These are phyloP conservation scores for Osmerus mordax DNA, from an alignment of 2,113 vertebrate species.

Conservation along the genomic window DNA sequence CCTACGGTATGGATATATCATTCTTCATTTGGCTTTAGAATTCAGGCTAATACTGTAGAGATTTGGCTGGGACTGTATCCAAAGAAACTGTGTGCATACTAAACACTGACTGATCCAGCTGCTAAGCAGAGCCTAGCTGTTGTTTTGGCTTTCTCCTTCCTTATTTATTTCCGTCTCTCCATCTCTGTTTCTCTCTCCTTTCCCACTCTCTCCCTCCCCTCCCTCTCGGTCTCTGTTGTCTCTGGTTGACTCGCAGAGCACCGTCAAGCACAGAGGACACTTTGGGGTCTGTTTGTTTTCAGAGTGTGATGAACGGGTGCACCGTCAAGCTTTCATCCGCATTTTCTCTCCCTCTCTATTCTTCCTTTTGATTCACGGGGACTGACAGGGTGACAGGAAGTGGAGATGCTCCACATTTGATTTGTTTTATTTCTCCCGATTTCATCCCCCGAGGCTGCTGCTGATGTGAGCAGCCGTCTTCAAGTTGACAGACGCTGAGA, in stretches of 20 bases:
- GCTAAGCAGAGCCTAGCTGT: not conserved
- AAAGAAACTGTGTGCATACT: slow-evolving; percentile 31
- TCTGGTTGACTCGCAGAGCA: not conserved
- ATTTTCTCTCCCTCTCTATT: not conserved
- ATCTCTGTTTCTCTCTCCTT: slow-evolving; percentile 10
- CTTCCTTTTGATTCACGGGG: slow-evolving; percentile 28
- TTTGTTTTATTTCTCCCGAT: slow-evolving; percentile 23
- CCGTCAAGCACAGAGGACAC: not conserved
- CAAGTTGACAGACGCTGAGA: slow-evolving; percentile 67
- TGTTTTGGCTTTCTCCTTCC: not conserved
- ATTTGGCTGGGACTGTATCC: slow-evolving; percentile 29
- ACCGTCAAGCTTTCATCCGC: slow-evolving; percentile 29
- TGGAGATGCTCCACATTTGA: slow-evolving; percentile 42
- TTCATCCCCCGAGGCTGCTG: slow-evolving; percentile 56
- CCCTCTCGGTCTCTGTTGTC: not conserved
- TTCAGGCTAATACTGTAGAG: slow-evolving; percentile 29
- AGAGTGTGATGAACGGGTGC: slow-evolving; percentile 35
- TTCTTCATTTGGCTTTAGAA: slow-evolving; percentile 28
- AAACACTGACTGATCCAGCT: slow-evolving; percentile 31
- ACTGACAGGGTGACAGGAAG: slow-evolving; percentile 34
- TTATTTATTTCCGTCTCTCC: slow-evolving; percentile 3
- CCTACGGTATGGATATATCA: not conserved
- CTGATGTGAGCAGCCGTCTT: slow-evolving; percentile 71
- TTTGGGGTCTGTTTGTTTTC: slow-evolving; percentile 14
- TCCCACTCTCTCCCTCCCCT: slow-evolving; percentile 7